Conservation (phyloP, 2,888 invertebrate genomes). For the Timema podura region DNA sequence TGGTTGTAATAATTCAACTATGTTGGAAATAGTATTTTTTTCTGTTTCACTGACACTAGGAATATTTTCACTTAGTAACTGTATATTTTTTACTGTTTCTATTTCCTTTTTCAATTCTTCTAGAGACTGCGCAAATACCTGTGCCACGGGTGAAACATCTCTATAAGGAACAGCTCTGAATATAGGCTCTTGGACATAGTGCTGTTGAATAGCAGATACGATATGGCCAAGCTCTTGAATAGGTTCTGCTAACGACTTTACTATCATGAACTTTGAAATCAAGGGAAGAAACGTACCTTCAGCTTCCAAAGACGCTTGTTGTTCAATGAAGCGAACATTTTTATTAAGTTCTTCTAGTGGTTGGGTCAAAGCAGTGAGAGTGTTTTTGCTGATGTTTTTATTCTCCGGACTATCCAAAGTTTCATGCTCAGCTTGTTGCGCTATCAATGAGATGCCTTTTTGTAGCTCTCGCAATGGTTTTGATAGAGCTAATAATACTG, state of each 20-base stretch:
- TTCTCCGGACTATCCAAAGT: constrained; percentile 61
- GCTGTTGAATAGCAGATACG: too few relatives aligned
- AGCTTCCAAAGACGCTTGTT: constrained; percentile 22
- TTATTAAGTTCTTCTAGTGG: constrained; percentile 56
- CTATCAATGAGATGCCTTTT: constrained; percentile 15
- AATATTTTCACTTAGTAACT: neutral
- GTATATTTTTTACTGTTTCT: neutral
- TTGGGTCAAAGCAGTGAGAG: constrained; percentile 47
- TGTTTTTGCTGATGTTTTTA: too few relatives aligned
- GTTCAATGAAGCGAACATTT: constrained; percentile 19
- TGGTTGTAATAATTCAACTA: neutral
- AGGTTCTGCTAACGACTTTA: constrained; percentile 19
- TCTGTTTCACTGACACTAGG: too few relatives aligned
- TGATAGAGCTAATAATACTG: constrained; percentile 23
- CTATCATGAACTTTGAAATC: constrained; percentile 19
- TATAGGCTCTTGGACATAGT: neutral
- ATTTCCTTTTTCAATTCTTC: neutral
- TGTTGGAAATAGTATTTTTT: too few relatives aligned
- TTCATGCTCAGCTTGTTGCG: constrained; percentile 55
- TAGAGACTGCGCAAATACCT: neutral
- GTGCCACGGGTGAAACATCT: constrained; percentile 1
- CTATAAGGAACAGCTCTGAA: constrained; percentile 9
- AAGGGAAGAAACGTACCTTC: constrained; percentile 12
- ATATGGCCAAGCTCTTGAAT: neutral
- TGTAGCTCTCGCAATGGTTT: constrained; percentile 27